Conservation (phyloP, 1,140 invertebrate genomes). For the Orius insidiosus region DNA sequence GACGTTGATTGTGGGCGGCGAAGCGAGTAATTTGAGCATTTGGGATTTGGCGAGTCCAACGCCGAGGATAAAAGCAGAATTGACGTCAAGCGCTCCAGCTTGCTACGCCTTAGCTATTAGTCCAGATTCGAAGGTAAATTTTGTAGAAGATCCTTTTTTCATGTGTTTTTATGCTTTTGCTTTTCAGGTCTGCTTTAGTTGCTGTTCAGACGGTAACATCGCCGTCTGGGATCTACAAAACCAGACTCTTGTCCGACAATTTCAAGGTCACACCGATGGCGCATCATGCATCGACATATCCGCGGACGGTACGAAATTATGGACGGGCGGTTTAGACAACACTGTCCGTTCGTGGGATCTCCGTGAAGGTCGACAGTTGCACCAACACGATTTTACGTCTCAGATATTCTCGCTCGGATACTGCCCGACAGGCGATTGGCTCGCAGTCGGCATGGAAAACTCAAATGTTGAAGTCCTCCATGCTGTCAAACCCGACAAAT, state of each 20-base stretch:
- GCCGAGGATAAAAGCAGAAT: slow-evolving; percentile 74
- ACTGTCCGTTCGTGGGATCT: slow-evolving; percentile 95
- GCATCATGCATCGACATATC: slow-evolving; percentile 96
- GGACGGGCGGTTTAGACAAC: slow-evolving; percentile 94
- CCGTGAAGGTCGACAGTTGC: slow-evolving; percentile 76
- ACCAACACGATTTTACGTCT: slow-evolving; percentile 88
- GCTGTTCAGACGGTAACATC: slow-evolving; percentile 90
- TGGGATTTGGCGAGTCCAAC: slow-evolving; percentile 86
- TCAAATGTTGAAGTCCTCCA: slow-evolving; percentile 92
- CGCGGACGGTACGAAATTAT: slow-evolving; percentile 84
- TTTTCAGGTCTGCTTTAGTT: slow-evolving; percentile 67
- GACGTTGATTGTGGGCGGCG: slow-evolving; percentile 91
- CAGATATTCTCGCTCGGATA: slow-evolving; percentile 54
- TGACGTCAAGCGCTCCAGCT: slow-evolving; percentile 86
- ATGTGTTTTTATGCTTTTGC: slow-evolving; percentile 6
- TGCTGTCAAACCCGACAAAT: slow-evolving; percentile 85
- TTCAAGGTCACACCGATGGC: slow-evolving; percentile 94
- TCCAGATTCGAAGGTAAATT: slow-evolving; percentile 70
- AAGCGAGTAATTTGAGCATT: slow-evolving; percentile 88
- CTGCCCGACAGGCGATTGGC: slow-evolving; percentile 61
- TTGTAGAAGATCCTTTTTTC: neutral
- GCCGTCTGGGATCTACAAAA: slow-evolving; percentile 91
- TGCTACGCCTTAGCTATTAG: slow-evolving; percentile 95
- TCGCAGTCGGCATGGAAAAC: slow-evolving; percentile 96
- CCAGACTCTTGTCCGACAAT: slow-evolving; percentile 81